These are phyloP conservation scores for Anoplolepis gracilipes DNA, from an alignment of 1,140 invertebrate genomes.

Conservation along the genomic window DNA sequence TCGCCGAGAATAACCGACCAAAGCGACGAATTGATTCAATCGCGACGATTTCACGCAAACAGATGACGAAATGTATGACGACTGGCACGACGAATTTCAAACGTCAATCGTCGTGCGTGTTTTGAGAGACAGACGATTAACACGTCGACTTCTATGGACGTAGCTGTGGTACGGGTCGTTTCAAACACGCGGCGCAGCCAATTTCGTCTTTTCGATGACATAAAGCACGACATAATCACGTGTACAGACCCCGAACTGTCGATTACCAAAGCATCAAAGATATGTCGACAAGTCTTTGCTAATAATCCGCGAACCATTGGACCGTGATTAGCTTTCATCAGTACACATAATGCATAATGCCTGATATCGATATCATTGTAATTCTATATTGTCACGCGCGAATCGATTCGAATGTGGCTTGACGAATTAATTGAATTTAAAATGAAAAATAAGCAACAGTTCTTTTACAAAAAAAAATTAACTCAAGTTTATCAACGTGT, in stretches of 20 bases:
- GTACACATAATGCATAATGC: not conserved
- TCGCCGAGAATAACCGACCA: conserved; percentile 12
- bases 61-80: conserved; percentile 8
- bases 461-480: not conserved
- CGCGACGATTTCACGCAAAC: conserved; percentile 44
- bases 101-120: conserved; percentile 30
- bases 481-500: conserved; percentile 6
- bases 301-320: conserved; percentile 21
- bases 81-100: conserved; percentile 40
- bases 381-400: conserved; percentile 25
- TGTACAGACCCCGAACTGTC: not conserved
- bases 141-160: conserved; percentile 44
- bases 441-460: not conserved
- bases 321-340: conserved; percentile 53
- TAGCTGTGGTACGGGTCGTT: not conserved
- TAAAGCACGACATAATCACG: conserved; percentile 26
- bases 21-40: conserved; percentile 43
- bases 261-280: conserved; percentile 51
- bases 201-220: conserved; percentile 48
- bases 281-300: conserved; percentile 36
- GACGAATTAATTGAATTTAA: conserved; percentile 9
- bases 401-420: conserved; percentile 38
- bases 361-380: conserved; percentile 34
- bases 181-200: conserved; percentile 10
- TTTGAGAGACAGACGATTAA: conserved; percentile 35